A percentile compares a stretch with the other conserved stretches of the same genome.
phyloP scores from a whole-genome alignment of 2,113 vertebrate species.

The Cyrtonyx montezumae region DNA sequence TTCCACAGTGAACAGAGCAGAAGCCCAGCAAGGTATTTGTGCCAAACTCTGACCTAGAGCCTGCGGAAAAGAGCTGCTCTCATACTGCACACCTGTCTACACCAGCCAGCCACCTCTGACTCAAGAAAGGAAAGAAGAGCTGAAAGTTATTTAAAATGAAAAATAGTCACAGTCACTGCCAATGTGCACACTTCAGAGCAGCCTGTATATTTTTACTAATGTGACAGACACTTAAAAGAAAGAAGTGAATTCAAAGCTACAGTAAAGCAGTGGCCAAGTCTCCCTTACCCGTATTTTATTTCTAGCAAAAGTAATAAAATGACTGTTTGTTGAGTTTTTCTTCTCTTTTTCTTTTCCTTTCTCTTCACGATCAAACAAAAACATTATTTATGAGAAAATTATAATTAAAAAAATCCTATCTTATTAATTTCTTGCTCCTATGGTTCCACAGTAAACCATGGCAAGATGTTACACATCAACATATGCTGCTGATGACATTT shows the following conservation, averaged over 20 bases:
- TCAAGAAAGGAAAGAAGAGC: not conserved
- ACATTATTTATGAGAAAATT: constrained; percentile 71
- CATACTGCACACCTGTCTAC: not conserved
- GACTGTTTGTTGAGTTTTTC: constrained; percentile 74
- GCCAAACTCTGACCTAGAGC: not conserved
- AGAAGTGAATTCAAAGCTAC: constrained; percentile 66
- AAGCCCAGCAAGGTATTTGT: not conserved
- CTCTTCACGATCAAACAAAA: constrained; percentile 77
- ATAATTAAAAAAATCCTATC: constrained; percentile 45
- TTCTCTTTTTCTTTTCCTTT: constrained; percentile 7
- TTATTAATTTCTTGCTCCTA: constrained; percentile 6
- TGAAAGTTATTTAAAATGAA: constrained; percentile 71
- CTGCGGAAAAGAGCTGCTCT: accelerated
- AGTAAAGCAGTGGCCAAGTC: constrained; percentile 62
- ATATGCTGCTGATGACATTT: not conserved
- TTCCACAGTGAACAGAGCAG: not conserved
- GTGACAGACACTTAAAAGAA: constrained; percentile 77
- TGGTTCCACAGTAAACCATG: not conserved
- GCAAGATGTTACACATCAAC: not conserved
- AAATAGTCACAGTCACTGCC: constrained; percentile 32
- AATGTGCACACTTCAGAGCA: constrained; percentile 40
- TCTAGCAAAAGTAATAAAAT: constrained; percentile 77
- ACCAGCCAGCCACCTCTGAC: not conserved
- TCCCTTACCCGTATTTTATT: constrained; percentile 63
- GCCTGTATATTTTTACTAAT: constrained; percentile 73